Base-by-base conservation (phyloP, 1,140 invertebrate species). In the Papilio machaon region DNA sequence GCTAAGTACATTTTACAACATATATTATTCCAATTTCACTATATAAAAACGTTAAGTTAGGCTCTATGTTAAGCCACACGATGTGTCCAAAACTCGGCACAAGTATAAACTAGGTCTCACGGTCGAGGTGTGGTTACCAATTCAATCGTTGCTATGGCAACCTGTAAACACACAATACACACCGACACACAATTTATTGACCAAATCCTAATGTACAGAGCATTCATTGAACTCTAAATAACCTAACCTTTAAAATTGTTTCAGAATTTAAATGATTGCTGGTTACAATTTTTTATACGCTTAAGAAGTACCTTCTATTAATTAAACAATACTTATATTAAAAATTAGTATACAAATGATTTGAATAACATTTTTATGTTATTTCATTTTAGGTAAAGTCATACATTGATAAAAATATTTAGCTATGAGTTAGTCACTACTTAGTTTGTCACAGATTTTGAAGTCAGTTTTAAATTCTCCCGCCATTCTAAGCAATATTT, bases 91-190 rank as follows among this genome's bases (percentile, higher is more conserved):
- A 80, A 79, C 70, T 83, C 82, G 83, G 58, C 80, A 74, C 74
- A 84, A 82, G 58, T 81, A 82, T 84, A 81, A 88, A 91, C 80
- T 90, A 82, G 89, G 89, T 85, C 86, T 89, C 82, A 82, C 80
- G 81, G 80, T 81, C 76, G 81, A 92, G 91, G 91, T 91, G 92
- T 91, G 92, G 92, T 92, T 90, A 47, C 77, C 83, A 83, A 83
- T 86, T 84, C 75, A 64, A 81, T 38, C 76, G 88, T 91, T 79
- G 77, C 88, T 86, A 91, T 90, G 80, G 89, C 70, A 87, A 92
- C 91, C 35, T 15, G 78, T 87, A 87, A 91, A 91, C 86, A 89
- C 70, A 92, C 89, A 91, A 86, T 87, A 85, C 84, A 77, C 82
- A 81, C 74, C 80, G 82, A 73, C 78, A 82, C 80, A 83, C 85